Evolutionary conservation across 2,113 vertebrate genomes (phyloP), one percentile per base, ranked within the genome.

Genomic region (Orycteropus afer): DNA sequence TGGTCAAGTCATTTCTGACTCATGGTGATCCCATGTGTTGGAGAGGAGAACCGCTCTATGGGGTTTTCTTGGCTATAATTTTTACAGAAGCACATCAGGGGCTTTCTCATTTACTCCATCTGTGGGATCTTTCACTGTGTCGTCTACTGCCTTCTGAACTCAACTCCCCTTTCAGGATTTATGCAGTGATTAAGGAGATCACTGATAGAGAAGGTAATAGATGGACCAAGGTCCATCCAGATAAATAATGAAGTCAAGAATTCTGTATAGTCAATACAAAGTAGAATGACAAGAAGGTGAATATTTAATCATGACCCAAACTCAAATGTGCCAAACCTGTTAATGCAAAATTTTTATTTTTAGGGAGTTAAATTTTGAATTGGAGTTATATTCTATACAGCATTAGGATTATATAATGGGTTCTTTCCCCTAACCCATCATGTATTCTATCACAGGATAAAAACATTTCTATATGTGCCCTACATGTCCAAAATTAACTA

Each of bases 331-430:
- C 1, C 63, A 8, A 67, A 71, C 1, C 40, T 76, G n/a, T 42
- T 51, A 82, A 85, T 55, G 90, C 32, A 85, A 89, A 94, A 78
- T 81, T 85, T 84, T 0, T 81, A 71, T 74, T 67, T 95, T 90
- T 76, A 89, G 88, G 20, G 34, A 84, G 73, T 20, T 94, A 51
- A 76, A 51, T 42, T 86, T 47, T 90, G 53, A 90, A 95, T 85
- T 95, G 76, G 71, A 22, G 45, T 74, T 85, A 87, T 55, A 80
- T 17, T 69, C 9, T 34, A 77, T 12, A 42, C 3, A 80, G 27
- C 0, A 14, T 51, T 65, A 78, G 20, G 37, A 86, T 74, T 91
- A 53, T 76, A 12, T 53, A 76, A 53, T 61, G 4, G 22, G 51
- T 57, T 74, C 42, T 51, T 91, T 61, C 37, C 79, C 45, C 45